A percentile compares a stretch with the other conserved stretches of the same genome.
Evolutionary conservation across 2,113 vertebrate genomes (phyloP).

Genomic region (Muscicapa adusta): DNA sequence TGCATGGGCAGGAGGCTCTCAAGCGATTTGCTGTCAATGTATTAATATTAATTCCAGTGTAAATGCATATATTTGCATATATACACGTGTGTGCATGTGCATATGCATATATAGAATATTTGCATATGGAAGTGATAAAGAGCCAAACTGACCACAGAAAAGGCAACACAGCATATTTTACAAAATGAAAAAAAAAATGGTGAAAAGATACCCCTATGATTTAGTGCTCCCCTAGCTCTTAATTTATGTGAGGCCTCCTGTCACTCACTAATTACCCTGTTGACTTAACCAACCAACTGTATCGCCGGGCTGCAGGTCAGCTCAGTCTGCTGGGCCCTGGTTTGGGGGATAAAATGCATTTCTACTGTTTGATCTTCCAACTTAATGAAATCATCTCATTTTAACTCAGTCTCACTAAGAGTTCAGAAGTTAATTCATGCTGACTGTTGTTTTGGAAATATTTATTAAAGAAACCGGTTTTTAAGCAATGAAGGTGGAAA

Average conservation of each 20-base stretch:
- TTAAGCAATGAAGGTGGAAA: not conserved
- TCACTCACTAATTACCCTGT: not conserved
- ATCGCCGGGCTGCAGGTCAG: not conserved
- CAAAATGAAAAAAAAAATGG: not conserved
- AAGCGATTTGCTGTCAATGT: not conserved
- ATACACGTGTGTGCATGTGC: not conserved
- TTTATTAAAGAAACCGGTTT: not conserved
- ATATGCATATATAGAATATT: not conserved
- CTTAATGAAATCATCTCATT: not conserved
- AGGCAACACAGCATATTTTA: not conserved
- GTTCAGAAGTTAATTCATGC: not conserved
- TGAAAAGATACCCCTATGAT: not conserved
- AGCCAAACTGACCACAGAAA: not conserved
- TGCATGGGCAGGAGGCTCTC: not conserved
- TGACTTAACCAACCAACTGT: not conserved
- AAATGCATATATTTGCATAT: not conserved
- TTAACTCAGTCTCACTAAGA: not conserved
- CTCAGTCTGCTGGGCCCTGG: not conserved
- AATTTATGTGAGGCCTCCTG: not conserved
- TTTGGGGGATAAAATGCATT: not conserved
- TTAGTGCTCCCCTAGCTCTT: not conserved
- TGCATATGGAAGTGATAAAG: not conserved
- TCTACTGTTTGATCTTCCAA: not conserved
- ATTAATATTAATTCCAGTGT: not conserved
- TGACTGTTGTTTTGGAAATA: not conserved